phyloP scores from a whole-genome alignment of 1,140 invertebrate genomes.

The Holotrichia oblita region DNA sequence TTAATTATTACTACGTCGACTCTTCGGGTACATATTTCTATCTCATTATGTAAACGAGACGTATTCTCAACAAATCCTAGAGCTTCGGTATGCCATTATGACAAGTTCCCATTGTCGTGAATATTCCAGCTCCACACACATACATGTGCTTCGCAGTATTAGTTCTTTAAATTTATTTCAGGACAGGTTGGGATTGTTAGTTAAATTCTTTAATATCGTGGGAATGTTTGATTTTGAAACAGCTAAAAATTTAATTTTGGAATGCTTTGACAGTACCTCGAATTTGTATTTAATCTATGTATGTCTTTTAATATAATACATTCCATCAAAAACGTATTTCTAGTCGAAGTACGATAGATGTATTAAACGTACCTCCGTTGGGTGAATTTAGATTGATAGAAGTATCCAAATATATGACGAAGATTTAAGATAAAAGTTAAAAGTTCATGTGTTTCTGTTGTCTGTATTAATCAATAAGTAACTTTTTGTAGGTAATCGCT shows the following conservation, averaged over 20 bases:
- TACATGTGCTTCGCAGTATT: not conserved
- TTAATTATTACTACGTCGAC: slow-evolving; percentile 10
- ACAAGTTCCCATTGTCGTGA: not conserved
- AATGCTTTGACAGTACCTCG: not conserved
- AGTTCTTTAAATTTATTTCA: not conserved
- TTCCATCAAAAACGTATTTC: no score
- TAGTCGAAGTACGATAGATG: no score
- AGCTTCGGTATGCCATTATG: not conserved
- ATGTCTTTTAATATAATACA: no score
- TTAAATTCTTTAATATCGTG: not conserved
- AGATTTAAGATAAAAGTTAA: no score
- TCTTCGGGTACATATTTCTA: not conserved
- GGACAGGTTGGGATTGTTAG: not conserved
- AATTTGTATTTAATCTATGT: no score
- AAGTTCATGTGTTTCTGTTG: no score
- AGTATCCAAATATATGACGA: no score
- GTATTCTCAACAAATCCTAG: not conserved
- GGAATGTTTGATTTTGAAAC: not conserved
- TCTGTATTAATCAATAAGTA: no score
- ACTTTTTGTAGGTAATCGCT: no score
- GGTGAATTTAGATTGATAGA: no score
- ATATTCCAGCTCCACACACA: not conserved
- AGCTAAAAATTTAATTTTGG: slow-evolving; percentile 1
- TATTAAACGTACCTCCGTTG: no score
- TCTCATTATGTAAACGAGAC: slow-evolving; percentile 4